Base-by-base conservation (phyloP, 2,888 invertebrate genomes). In the Mechanitis messenoides region DNA sequence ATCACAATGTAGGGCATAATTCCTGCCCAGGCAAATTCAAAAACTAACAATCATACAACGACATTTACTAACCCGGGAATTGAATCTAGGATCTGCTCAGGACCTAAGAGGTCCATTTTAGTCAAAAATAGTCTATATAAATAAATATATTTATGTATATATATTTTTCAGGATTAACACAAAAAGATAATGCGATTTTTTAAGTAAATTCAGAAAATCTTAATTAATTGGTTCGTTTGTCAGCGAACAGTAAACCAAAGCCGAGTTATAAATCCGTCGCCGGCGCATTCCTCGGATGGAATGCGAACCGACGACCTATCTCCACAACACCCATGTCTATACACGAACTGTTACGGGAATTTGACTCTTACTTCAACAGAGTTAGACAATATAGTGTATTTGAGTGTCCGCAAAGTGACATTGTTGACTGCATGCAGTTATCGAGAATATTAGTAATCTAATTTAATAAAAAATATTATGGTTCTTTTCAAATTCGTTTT, bases 271-370 rank as follows among this genome's bases (percentile, higher is more conserved):
- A 64, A 64, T 68, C 67, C 65, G 65, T 55, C 62, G 59, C 61
- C 58, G 59, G 57, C 61, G 60, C 68, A 66, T 68, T 68, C 70
- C 66, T 45, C 33, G 53, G 33, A n/a, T 54, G 69, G 70, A 70
- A 71, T 71, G 71, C 66, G 66, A 68, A 66, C 69, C 62, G 65
- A 58, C 70, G 62, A 59, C 69, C 67, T 69, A 67, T 66, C 65
- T 58, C 59, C 50, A 50, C 5, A 20, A 4, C 47, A 50, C 20
- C 7, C 20, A 31, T 28, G 47, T 31, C 28, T 50, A 6, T 50
- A 50, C 7, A 7, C 28, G 6, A 7, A 50, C 47, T 56, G 59
- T 45, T 45, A 42, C 11, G 6, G 28, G 33, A 63, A 28, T 47
- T 33, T 59, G 54, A 55, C 38, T 58, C 60, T 62, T 64, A 46